Conservation (phyloP, 1,140 invertebrate species). For the Cydia amplana region DNA sequence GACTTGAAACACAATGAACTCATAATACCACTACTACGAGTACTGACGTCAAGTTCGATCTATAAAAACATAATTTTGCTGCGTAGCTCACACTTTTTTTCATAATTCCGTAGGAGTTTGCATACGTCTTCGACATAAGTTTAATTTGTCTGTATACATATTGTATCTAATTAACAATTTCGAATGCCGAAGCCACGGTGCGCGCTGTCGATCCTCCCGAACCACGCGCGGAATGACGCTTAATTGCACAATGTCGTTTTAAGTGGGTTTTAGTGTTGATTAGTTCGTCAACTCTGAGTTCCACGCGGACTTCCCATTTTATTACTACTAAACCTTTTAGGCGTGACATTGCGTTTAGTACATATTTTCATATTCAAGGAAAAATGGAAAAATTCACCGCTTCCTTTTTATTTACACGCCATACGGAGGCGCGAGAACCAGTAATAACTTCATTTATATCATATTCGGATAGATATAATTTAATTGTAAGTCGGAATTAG, state of each 20-base stretch:
- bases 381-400: too few species aligned
- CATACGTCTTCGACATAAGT: background rate
- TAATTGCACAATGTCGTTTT: slow-evolving; percentile 10
- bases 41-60: background rate
- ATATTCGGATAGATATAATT: too few species aligned
- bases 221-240: slow-evolving; percentile 13
- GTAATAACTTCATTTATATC: too few species aligned
- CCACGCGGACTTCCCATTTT: background rate
- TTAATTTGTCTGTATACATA: too few species aligned
- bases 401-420: too few species aligned
- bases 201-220: background rate
- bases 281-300: slow-evolving; percentile 3
- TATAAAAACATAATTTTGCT: background rate
- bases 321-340: too few species aligned
- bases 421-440: too few species aligned
- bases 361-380: too few species aligned
- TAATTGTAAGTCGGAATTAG: too few species aligned
- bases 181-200: background rate
- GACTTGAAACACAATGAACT: background rate
- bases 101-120: background rate
- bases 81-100: background rate
- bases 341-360: too few species aligned
- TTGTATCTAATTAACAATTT: background rate
- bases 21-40: background rate
- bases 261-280: slow-evolving; percentile 5